Base-by-base conservation (phyloP, 2,113 vertebrate genomes). In the Potamarius usumacintae region DNA sequence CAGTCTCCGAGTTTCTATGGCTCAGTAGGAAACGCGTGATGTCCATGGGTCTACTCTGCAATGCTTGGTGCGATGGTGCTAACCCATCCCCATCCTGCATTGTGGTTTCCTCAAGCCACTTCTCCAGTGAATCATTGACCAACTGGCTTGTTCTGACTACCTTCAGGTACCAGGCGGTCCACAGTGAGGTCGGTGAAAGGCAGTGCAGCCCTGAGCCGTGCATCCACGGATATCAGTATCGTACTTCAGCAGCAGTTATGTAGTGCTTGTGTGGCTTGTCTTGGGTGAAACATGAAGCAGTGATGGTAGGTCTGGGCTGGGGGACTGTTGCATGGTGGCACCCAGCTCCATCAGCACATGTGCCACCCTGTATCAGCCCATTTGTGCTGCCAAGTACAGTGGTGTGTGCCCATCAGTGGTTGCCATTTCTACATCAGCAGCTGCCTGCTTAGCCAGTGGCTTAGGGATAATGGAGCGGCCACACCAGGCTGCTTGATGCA, bases 401-500 rank as follows among this genome's bases (percentile, higher is more conserved):
- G 98, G 96, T 2, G 97, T 97, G 90, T 97, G 95, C 0, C 98
- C 98, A 0, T 99, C 97, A 9, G 91, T 83, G 0, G 97, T 99
- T 94, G 97, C 97, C 25, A 94, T 95, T 0, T 99, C 94, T 34
- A 99, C 93, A 0, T 96, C 92, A 0, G 96, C 96, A 0, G 95
- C 95, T 0, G 95, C 95, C 92, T 98, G 98, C 92, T 97, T 98
- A 53, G 97, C 95, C 89, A 99, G 95, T 78, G 99, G 96, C 93
- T 97, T 98, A 17, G 97, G 97, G 0, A 99, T 97, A 88, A 96
- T 92, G n/a, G 98, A 95, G 71, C 99, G 97, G 0, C 98, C 98
- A 71, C 98, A 97, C 98, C 98, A 99, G 85, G 98, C 95, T 0
- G 98, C 97, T 0, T 97, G 96, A 92, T 99, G 98, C 1, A 99